Evolutionary conservation across 2,888 invertebrate genomes (phyloP).

Genomic region (Sinelater perroti): DNA sequence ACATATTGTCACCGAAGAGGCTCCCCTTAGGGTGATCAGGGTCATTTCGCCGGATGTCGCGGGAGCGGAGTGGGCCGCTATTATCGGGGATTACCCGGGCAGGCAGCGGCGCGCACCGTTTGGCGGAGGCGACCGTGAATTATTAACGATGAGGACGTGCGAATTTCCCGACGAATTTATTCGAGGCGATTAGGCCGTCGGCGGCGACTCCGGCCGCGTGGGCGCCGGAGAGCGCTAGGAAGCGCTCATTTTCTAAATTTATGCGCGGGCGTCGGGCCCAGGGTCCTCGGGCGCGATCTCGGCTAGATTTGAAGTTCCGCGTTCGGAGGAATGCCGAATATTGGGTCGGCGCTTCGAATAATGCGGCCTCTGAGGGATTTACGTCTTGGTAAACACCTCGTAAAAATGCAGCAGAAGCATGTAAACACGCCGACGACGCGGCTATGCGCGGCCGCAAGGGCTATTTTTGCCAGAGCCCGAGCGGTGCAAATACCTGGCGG

Average conservation of each 20-base stretch:
- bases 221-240: neutral
- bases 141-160: neutral
- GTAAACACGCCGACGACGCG: too few species aligned
- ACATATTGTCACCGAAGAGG: conserved; percentile 52
- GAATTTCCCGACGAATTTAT: neutral
- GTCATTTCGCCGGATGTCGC: conserved; percentile 15
- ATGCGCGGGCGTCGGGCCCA: neutral
- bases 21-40: conserved; percentile 28
- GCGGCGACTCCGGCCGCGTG: neutral
- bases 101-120: neutral
- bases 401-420: too few species aligned
- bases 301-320: too few species aligned
- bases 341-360: neutral
- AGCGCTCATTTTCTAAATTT: neutral
- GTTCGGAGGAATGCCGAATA: neutral
- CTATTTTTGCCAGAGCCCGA: too few species aligned
- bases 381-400: conserved; percentile 1
- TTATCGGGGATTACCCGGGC: too few species aligned
- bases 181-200: neutral
- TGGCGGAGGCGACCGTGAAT: neutral
- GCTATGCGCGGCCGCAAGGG: too few species aligned
- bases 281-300: too few species aligned
- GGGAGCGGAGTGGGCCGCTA: conserved; percentile 13
- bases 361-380: conserved; percentile 13
- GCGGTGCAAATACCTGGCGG: too few species aligned